Conservation (phyloP, 2,888 invertebrate genomes). For the Sminthurides aquaticus region DNA sequence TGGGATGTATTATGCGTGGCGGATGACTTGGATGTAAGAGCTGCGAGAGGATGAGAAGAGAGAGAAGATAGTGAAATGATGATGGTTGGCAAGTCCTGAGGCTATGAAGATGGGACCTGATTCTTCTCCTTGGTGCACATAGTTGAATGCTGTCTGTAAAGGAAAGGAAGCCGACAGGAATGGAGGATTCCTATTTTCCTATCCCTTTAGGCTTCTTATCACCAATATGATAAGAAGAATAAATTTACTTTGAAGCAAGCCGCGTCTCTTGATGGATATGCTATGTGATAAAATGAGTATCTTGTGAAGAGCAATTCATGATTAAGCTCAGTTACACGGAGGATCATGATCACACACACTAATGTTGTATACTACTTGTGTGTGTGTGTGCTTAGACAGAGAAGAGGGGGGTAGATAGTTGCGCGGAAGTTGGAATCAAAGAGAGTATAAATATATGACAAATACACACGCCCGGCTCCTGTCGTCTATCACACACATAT, state of each 20-base stretch:
- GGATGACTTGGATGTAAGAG: not conserved
- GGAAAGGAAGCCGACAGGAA: conserved; percentile 31
- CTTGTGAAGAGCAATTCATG: conserved; percentile 37
- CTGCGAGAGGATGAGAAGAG: not conserved
- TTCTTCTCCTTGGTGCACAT: not conserved
- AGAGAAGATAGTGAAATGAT: not conserved
- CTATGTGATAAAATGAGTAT: conserved; percentile 34
- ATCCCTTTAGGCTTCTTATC: conserved; percentile 43
- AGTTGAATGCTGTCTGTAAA: not conserved
- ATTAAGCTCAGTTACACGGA: conserved; percentile 38
- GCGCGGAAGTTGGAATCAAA: too few species aligned
- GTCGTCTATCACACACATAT: too few species aligned
- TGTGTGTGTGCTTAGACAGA: too few species aligned
- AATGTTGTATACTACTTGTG: too few species aligned
- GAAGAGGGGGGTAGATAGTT: too few species aligned
- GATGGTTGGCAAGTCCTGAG: conserved; percentile 22
- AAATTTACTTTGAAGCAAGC: conserved; percentile 43
- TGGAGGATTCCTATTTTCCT: conserved; percentile 40
- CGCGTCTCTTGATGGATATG: conserved; percentile 41
- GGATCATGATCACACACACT: conserved; percentile 19
- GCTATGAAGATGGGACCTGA: conserved; percentile 24
- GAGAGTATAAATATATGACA: too few species aligned
- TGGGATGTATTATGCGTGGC: too few species aligned
- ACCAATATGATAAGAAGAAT: conserved; percentile 44
- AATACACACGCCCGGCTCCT: too few species aligned